Base-by-base conservation (phyloP, 2,888 invertebrate genomes). In the Eupithecia inturbata region DNA sequence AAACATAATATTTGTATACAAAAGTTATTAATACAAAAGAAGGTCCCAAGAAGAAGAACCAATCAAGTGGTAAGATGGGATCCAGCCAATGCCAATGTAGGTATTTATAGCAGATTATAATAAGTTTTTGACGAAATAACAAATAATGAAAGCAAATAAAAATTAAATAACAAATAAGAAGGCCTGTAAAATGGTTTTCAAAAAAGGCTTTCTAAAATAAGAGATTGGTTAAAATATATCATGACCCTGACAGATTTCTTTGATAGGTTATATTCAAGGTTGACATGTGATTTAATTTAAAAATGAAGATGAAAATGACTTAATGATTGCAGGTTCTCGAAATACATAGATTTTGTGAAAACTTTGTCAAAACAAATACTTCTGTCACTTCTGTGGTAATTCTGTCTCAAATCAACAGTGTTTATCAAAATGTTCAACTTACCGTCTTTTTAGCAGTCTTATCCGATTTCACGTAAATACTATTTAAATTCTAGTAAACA, bases 381-480 rank as follows among this genome's bases (percentile, higher is more conserved):
- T 16, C 60, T 62, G 31, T 62, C 3, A 19, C 31, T 31, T 31
- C 28, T 31, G 5, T 62, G 16, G 3, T 19, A 31, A 19, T 31
- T 19, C 62, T 31, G 39, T 14, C 39, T 22, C 5, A 39, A 39
- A 66, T 41, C 66, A 66, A 66, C 66, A 66, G 26, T 66, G 26
- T 36, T 66, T 41, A 60, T 22, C 57, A 68, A 31, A 57, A 26
- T 4, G 57, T 64, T 49, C 33, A 41, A 74, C 74, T 74, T 57
- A 74, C 74, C 14, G 45, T 67, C 36, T 28, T 28, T 53, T 60
- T 26, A 26, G 67, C 73, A 73, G 71, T 71, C 64, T 71, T 70
- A 71, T 72, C 45, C 26, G 36, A 66, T 63, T 57, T 60, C 72
- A 60, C 49, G 19, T 68, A 66, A n/a, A 41, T 71, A 28, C 41